Conservation (phyloP, 2,888 invertebrate genomes). For the Dimorphilus gyrociliatus region DNA sequence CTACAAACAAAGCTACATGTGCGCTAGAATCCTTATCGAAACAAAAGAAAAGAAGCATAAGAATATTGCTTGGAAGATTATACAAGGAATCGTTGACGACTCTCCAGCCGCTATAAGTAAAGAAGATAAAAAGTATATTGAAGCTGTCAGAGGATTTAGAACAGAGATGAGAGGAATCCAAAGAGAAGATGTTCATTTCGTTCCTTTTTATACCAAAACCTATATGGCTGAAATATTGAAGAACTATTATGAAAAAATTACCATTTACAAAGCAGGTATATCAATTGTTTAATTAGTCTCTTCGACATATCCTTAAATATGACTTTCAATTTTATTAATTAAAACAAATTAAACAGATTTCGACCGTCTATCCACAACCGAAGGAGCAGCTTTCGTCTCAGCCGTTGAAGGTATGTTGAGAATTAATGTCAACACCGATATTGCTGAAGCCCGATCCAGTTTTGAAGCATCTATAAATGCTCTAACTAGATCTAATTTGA, state of each 20-base stretch:
- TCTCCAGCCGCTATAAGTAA: too few relatives aligned
- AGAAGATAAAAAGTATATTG: too few relatives aligned
- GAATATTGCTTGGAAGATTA: too few relatives aligned
- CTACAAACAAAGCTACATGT: slow-evolving; percentile 4
- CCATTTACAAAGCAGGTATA: slow-evolving; percentile 1
- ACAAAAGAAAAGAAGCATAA: not conserved
- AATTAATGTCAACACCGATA: slow-evolving; percentile 2
- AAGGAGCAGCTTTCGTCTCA: too few relatives aligned
- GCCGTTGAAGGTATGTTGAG: slow-evolving; percentile 1
- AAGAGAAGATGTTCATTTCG: slow-evolving; percentile 1
- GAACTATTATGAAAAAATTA: slow-evolving; percentile 1
- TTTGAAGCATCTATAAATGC: slow-evolving; percentile 1
- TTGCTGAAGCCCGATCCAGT: slow-evolving; percentile 2
- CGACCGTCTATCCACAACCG: too few relatives aligned
- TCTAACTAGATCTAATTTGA: not conserved
- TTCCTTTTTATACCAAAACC: slow-evolving; percentile 4
- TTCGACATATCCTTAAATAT: not conserved
- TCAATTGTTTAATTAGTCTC: not conserved
- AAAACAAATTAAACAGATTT: too few relatives aligned
- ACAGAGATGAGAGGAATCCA: slow-evolving; percentile 1
- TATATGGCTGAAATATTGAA: slow-evolving; percentile 3
- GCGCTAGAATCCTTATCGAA: slow-evolving; percentile 3
- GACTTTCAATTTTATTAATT: too few relatives aligned
- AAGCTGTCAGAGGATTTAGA: not conserved
- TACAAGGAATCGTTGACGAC: too few relatives aligned